Conservation (phyloP, 2,797 vertebrate genomes). For the Tolypeutes matacus region DNA sequence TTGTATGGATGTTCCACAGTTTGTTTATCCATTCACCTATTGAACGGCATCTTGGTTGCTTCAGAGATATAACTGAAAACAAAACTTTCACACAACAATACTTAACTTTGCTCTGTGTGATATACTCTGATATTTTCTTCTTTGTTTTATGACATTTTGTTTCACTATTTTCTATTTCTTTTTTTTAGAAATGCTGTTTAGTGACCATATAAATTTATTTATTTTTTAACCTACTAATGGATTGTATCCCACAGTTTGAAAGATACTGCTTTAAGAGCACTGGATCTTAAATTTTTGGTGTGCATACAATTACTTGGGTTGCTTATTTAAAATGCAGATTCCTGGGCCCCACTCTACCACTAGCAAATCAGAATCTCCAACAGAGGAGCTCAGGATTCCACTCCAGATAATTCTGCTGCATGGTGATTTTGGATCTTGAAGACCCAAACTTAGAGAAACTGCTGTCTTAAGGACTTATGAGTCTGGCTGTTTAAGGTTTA, state of each 20-base stretch:
- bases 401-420: neutral
- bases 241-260: neutral
- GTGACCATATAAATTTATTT: conserved; percentile 18
- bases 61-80: neutral
- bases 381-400: neutral
- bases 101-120: neutral
- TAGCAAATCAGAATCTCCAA: neutral
- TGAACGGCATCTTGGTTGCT: too few relatives aligned
- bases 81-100: conserved; percentile 28
- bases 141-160: conserved; percentile 25
- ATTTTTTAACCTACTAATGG: neutral
- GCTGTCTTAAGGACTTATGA: neutral
- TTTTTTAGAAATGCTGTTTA: conserved; percentile 53
- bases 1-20: too few relatives aligned
- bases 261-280: conserved; percentile 48
- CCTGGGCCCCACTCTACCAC: neutral
- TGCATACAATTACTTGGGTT: neutral
- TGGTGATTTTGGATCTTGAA: neutral
- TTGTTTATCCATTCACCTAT: too few relatives aligned
- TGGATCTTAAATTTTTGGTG: conserved; percentile 16
- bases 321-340: conserved; percentile 46
- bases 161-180: conserved; percentile 3
- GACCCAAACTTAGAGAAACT: neutral
- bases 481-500: neutral
- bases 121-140: conserved; percentile 41